Evolutionary conservation across 2,888 invertebrate species (phyloP), one percentile per base, ranked within the genome.

Genomic region (Cotesia congregata): DNA sequence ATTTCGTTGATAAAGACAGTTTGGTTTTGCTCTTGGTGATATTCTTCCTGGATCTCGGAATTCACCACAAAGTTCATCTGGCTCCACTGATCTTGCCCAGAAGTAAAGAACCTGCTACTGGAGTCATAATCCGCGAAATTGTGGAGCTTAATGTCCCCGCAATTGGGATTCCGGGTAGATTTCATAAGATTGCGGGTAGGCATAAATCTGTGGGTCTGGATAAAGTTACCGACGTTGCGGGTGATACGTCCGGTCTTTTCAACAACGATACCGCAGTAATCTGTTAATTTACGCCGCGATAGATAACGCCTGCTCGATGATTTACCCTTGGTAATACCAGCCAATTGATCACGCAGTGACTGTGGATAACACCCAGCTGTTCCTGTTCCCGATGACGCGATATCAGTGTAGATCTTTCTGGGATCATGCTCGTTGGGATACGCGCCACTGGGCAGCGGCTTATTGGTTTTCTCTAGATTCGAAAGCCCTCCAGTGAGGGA

Each of bases 401-500:
- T 71, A 17, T 75, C n/a, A 74, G 78, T 80, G 78, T 86, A 86
- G 12, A 86, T 75, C 68, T 85, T 83, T n/a, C 85, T 84, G 5
- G 86, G 85, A 77, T 88, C 85, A 80, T 86, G 85, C 78, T 85
- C 82, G 77, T 86, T 86, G 68, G 87, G 86, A 76, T 86, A 88
- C 9, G 87, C 88, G 61, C 86, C 86, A 6, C 85, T 80, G 12
- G 88, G 86, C 68, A 88, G 80, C 62, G 86, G 86, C 79, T 89
- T 89, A 80, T 85, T 86, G 12, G 87, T 83, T 81, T 88, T 89
- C 77, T 87, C 88, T 62, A 88, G 82, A 80, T 88, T 88, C 74
- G 86, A 86, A 75, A 89, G 81, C 83, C 89, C 89, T 82, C 89
- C 89, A 74, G 88, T 88, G 85, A 89, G 85, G 83, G 89, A 88